Evolutionary conservation across 2,797 vertebrate species (phyloP).

Genomic region (Odontamblyopus lacepedii): DNA sequence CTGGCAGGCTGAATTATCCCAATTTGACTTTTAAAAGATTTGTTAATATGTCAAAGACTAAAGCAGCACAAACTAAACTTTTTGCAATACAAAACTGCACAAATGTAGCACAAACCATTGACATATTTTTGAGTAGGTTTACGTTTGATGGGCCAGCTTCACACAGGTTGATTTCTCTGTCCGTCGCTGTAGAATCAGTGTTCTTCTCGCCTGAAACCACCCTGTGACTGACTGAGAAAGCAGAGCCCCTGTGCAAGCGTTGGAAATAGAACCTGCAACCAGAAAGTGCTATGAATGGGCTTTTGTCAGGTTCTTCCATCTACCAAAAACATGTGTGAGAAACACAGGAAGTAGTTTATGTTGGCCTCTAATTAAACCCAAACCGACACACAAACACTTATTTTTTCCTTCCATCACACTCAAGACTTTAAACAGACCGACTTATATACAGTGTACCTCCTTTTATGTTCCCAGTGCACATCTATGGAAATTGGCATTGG

Average conservation of each 20-base stretch:
- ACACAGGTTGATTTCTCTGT: conserved; percentile 25
- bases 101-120: too few relatives aligned
- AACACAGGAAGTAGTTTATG: conserved; percentile 11
- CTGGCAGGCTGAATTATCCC: too few relatives aligned
- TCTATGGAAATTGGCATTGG: too few relatives aligned
- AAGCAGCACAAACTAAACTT: too few relatives aligned
- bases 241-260: conserved; percentile 16
- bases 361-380: conserved; percentile 19
- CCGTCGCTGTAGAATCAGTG: conserved; percentile 22
- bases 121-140: too few relatives aligned
- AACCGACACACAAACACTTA: not conserved
- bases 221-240: conserved; percentile 39
- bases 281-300: conserved; percentile 37
- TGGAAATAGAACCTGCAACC: conserved; percentile 26
- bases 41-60: too few relatives aligned
- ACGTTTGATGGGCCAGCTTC: too few relatives aligned
- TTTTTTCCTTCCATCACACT: too few relatives aligned
- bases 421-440: too few relatives aligned
- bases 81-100: too few relatives aligned
- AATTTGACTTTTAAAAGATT: too few relatives aligned
- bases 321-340: conserved; percentile 34
- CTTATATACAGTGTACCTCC: not conserved
- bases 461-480: too few relatives aligned
- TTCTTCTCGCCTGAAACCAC: conserved; percentile 23
- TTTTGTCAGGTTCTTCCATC: conserved; percentile 31